Evolutionary conservation across 2,888 invertebrate genomes (phyloP), one percentile per base, ranked within the genome.

Genomic region (Eueremaeus valkanovi): DNA sequence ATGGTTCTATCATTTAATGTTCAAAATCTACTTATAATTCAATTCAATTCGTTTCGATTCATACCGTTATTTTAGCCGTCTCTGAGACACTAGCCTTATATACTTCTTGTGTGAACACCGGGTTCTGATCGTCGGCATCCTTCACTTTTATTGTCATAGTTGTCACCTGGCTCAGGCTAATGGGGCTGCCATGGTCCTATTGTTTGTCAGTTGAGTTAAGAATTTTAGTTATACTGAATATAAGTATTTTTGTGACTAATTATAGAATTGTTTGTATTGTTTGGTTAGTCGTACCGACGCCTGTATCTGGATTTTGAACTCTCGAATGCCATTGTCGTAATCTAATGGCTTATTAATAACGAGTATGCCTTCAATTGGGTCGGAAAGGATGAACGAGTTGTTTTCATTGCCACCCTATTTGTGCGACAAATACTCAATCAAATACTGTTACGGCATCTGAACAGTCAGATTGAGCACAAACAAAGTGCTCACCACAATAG

Each of bases 61-160:
- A 87, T 84, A 92, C 92, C 81, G 89, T 88, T 80, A 92, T 85
- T 0, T 92, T 92, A 2, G 81, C 79, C 82, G 89, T 90, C 82
- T 93, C 93, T n/a, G 89, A 88, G 78, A 93, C 89, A 82, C 88
- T 89, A 0, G 91, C 90, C 76, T 87, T 87, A 83, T 93, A 94
- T 31, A 91, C 88, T 16, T 91, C 90, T 77, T 88, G 88, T 0
- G 92, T 90, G 81, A 93, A 94, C 82, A 89, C 90, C 6, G 73
- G 76, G 42, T 79, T 79, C 72, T 80, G 80, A 72, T 80, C 80
- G 49, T 80, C 80, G 6, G 80, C 78, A 73, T 80, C 92, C 76
- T 87, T 86, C 0, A 93, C 89, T 42, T 86, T 85, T 68, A 93
- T 87, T 74, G 86, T 88, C 3, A 93, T 86, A 0, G 89, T 89